Percentiles rank a stretch among this genome's conserved stretches.
These are phyloP conservation scores for Ctenicera cuprea DNA, from an alignment of 2,888 invertebrate species.

Conservation along the genomic window DNA sequence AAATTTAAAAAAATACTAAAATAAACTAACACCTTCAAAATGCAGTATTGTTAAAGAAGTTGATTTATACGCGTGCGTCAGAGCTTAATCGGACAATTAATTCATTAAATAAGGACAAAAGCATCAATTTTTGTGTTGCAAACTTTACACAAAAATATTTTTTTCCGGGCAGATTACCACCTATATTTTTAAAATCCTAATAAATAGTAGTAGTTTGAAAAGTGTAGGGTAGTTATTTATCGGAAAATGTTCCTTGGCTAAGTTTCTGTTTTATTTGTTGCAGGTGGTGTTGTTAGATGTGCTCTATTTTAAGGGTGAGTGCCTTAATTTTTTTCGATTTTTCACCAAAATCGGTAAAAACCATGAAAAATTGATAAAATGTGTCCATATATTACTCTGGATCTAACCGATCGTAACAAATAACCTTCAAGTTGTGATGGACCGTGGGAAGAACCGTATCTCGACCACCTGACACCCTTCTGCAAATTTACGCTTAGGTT, in stretches of 20 bases:
- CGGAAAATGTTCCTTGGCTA: neutral
- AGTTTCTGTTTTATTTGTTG: neutral
- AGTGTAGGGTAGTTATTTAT: too few species aligned
- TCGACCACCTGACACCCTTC: constrained; percentile 65
- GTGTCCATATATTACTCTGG: constrained; percentile 60
- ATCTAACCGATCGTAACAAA: constrained; percentile 64
- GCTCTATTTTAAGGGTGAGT: constrained; percentile 1
- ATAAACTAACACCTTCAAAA: too few species aligned
- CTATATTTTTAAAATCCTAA: too few species aligned
- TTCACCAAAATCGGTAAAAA: constrained; percentile 41
- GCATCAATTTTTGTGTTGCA: too few species aligned
- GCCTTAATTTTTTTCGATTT: constrained; percentile 22
- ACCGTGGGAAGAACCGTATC: constrained; percentile 68
- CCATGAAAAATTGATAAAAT: constrained; percentile 64
- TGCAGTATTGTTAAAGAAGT: too few species aligned
- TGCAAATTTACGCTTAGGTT: constrained; percentile 62
- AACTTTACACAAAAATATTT: too few species aligned
- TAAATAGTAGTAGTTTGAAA: too few species aligned
- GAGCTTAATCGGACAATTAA: too few species aligned
- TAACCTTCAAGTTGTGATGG: constrained; percentile 67
- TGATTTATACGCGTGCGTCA: too few species aligned
- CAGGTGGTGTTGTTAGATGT: constrained; percentile 1
- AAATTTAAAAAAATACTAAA: too few species aligned
- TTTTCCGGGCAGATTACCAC: too few species aligned
- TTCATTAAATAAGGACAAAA: too few species aligned